phyloP scores from a whole-genome alignment of 2,888 invertebrate species.

The Oligia fasciuncula region DNA sequence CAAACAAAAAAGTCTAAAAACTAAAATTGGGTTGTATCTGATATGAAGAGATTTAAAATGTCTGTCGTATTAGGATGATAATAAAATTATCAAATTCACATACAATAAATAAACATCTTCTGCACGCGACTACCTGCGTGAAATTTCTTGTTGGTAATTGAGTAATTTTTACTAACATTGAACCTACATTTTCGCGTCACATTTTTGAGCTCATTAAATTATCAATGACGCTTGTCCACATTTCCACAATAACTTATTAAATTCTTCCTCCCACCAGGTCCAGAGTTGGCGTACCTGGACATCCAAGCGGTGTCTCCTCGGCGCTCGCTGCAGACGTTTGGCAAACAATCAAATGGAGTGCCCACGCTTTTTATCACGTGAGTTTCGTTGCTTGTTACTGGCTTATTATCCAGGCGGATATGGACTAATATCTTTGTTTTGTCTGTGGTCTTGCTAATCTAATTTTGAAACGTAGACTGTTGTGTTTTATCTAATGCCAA shows the following conservation, averaged over 20 bases:
- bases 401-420: neutral
- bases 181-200: neutral
- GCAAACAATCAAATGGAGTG: constrained; percentile 63
- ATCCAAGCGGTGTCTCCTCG: constrained; percentile 71
- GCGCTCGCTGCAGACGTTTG: constrained; percentile 77
- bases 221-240: neutral
- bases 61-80: neutral
- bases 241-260: neutral
- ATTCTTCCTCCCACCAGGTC: constrained; percentile 64
- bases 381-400: constrained; percentile 64
- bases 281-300: constrained; percentile 77
- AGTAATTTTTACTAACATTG: too few species aligned
- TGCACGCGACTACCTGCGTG: too few species aligned
- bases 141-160: too few species aligned
- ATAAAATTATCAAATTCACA: neutral
- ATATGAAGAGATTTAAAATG: neutral
- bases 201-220: constrained; percentile 2
- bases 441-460: neutral
- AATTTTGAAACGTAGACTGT: constrained; percentile 7
- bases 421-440: constrained; percentile 8
- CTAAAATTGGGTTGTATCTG: too few species aligned
- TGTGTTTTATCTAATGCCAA: constrained; percentile 18
- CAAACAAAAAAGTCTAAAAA: too few species aligned
- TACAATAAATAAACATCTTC: too few species aligned
- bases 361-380: constrained; percentile 78